Evolutionary conservation across 2,797 vertebrate species (phyloP), one percentile per base, ranked within the genome.

Genomic region (Enteromius anoplus): DNA sequence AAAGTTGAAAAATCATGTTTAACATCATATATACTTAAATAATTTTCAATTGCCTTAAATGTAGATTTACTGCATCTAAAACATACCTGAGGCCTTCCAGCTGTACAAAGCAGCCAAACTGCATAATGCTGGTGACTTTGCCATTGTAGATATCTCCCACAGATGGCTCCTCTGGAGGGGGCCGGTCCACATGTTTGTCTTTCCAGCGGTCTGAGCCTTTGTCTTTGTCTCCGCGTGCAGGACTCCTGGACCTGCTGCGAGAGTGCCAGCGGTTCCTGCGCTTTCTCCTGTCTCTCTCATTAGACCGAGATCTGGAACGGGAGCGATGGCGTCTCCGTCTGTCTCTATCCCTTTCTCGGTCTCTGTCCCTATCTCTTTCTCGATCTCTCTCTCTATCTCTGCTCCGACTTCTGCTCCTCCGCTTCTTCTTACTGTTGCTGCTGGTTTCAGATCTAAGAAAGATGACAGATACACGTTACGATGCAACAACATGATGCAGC

Each of bases 71-170:
- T 62, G 11, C 0, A 37, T 68, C 6, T 4, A 2, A 23, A 5
- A 88, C 93, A 79, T 91, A 99, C 98, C 98, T 95, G 0, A 99
- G 91, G 6, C 98, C 98, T 87, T 99, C 98, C 75, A 99, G 94
- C 88, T 99, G 98, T 78, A 99, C 98, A 65, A 99, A 99, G 90
- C 98, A 99, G 0, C 98, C 98, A 81, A 99, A 99, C 87, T 99
- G 98, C 98, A 99, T 99, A 85, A 99, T 99, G 84, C 98, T 99
- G 21, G 98, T 99, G 82, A 99, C 95, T 89, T 99, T 99, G 89
- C 98, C 98, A 0, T 97, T 98, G 90, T 99, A 99, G 83, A 99
- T 98, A 90, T 99, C 98, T 0, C 98, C 98, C 0, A 99, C 97
- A 34, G 96, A 95, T 0, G 98, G 98, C 79, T 99, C 98, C 87